phyloP scores from a whole-genome alignment of 2,888 invertebrate species.

The Eupithecia pulchellata region DNA sequence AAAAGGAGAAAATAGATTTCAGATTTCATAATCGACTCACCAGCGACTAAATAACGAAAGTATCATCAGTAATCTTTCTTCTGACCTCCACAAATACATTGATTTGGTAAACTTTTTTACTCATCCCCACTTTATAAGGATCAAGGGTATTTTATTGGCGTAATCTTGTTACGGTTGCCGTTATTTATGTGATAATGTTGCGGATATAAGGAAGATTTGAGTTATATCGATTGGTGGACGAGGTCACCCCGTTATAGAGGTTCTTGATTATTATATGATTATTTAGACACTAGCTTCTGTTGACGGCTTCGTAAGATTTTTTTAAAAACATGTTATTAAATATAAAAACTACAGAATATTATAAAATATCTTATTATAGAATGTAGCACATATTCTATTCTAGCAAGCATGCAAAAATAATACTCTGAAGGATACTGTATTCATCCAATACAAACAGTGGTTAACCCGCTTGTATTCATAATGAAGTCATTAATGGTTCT shows the following conservation, averaged over 20 bases:
- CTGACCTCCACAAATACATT: constrained; percentile 34
- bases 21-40: neutral
- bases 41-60: neutral
- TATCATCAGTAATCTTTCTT: neutral
- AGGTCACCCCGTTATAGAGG: neutral
- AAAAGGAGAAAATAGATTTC: neutral
- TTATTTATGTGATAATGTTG: constrained; percentile 34
- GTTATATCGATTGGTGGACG: constrained; percentile 17
- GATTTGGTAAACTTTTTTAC: constrained; percentile 44
- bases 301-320: neutral
- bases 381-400: too few species aligned
- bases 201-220: constrained; percentile 13
- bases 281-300: neutral
- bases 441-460: too few species aligned
- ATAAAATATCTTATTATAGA: neutral
- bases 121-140: constrained; percentile 49
- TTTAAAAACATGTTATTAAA: neutral
- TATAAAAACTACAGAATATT: neutral
- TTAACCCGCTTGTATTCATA: too few species aligned
- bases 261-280: neutral
- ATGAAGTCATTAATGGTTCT: too few species aligned
- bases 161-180: constrained; percentile 45
- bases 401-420: neutral
- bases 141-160: constrained; percentile 50
- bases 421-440: too few species aligned